Evolutionary conservation across 2,797 vertebrate genomes (phyloP), one percentile per base, ranked within the genome.

Genomic region (Gadopsis marmoratus): DNA sequence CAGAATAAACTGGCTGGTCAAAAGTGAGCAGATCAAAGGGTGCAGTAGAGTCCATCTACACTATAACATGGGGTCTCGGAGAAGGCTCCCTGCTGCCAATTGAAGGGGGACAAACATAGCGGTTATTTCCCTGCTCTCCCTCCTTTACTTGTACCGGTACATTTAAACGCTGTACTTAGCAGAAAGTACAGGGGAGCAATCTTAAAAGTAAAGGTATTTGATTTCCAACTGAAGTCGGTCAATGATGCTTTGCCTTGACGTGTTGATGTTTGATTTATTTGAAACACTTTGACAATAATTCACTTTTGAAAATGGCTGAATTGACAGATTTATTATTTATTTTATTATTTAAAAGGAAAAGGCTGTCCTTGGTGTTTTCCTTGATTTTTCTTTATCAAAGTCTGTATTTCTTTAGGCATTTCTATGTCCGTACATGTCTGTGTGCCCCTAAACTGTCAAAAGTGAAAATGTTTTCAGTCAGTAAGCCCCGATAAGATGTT

Each of bases 201-300:
- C 19, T 58, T 21, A 47, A 59, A 58, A 62, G 26, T 48, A n/a
- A 74, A 45, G 29, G 11, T 26, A 45, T 80, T 71, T 73, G 12
- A 58, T 70, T 59, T 67, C 54, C 23, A 53, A 23, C 41, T 14
- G 48, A 43, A 69, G 26, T 47, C 29, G 16, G 29, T 47, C 74
- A 26, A 78, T 66, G 50, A 53, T 50, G 43, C 21, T 56, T 26
- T 50, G 29, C 63, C 48, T 64, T 78, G 71, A 67, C 60, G 39
- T 65, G 62, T 53, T 83, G 76, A 58, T 1, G 12, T 74, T 79
- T 80, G 54, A 79, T 79, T 78, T 71, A 82, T 73, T 62, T 79
- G 55, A 67, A 51, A 51, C 59, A 67, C 50, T 45, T 80, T 17
- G 76, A 43, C 72, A 68, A 23, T 31, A 35, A 8, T 82, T 79